These are phyloP conservation scores for Ligdia adustata DNA, from an alignment of 2,888 invertebrate species.

Conservation along the genomic window DNA sequence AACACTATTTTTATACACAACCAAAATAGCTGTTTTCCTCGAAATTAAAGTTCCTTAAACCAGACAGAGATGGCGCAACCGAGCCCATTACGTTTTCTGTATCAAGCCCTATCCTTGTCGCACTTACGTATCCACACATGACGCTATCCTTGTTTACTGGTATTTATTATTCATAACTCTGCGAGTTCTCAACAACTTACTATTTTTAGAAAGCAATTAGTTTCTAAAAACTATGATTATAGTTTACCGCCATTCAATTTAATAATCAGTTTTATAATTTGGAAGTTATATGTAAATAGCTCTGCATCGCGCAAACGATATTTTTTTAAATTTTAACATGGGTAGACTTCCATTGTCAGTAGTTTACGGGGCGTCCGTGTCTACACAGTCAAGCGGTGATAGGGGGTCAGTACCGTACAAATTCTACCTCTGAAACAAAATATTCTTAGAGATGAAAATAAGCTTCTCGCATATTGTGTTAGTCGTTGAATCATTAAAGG, in stretches of 20 bases:
- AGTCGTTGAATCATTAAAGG: background rate
- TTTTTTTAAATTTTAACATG: slow-evolving; percentile 33
- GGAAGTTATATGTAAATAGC: background rate
- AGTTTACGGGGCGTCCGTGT: slow-evolving; percentile 50
- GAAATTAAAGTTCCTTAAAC: slow-evolving; percentile 15
- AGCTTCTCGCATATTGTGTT: slow-evolving; percentile 6
- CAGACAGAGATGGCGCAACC: slow-evolving; percentile 47
- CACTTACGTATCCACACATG: slow-evolving; percentile 1
- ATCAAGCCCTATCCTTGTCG: slow-evolving; percentile 24
- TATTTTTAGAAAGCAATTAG: background rate
- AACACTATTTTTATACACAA: no score
- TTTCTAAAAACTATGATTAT: slow-evolving; percentile 14
- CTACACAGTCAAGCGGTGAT: slow-evolving; percentile 52
- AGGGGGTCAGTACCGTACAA: slow-evolving; percentile 46
- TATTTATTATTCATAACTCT: slow-evolving; percentile 13
- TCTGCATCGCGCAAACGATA: slow-evolving; percentile 46
- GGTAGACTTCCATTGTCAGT: slow-evolving; percentile 34
- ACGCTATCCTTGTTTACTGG: slow-evolving; percentile 35
- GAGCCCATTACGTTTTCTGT: background rate
- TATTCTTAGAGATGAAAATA: slow-evolving; percentile 16
- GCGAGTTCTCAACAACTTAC: background rate
- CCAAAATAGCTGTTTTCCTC: no score
- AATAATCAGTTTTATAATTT: background rate
- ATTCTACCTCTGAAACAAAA: slow-evolving; percentile 37
- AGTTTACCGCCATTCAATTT: slow-evolving; percentile 22